Percentiles rank a stretch among this genome's conserved stretches.
These are phyloP conservation scores for Muscicapa comitata DNA, from an alignment of 2,797 vertebrate genomes.

Conservation along the genomic window DNA sequence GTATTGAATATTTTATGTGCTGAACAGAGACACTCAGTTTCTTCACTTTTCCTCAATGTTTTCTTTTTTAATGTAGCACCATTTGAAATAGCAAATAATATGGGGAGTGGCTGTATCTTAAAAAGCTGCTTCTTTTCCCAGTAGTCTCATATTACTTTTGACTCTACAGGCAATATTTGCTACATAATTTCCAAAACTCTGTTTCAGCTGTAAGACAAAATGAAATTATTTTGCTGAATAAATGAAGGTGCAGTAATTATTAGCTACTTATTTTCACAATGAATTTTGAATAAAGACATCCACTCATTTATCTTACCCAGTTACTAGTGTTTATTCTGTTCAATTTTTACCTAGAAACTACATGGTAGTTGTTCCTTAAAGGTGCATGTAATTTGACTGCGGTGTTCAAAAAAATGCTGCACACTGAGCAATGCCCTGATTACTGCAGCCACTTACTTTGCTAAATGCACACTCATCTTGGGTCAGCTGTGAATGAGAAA, in stretches of 20 bases:
- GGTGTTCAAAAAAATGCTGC: neutral
- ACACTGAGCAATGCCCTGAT: neutral
- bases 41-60: neutral
- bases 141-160: neutral
- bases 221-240: neutral
- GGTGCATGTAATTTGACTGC: accelerated
- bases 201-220: neutral
- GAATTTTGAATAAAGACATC: neutral
- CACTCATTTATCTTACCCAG: neutral
- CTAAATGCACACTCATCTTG: neutral
- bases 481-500: neutral
- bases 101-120: neutral
- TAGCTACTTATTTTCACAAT: neutral
- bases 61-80: neutral
- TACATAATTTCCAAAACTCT: neutral
- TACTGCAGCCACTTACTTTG: neutral
- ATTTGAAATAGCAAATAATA: neutral
- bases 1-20: neutral
- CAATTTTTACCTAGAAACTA: neutral
- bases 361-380: neutral
- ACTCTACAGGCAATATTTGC: neutral
- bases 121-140: neutral
- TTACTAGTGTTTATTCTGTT: neutral
- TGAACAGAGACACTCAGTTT: neutral
- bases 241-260: neutral